Percentiles rank a stretch among this genome's conserved stretches.
Conservation (phyloP, 1,140 invertebrate species). For the Hyles vespertilio region DNA sequence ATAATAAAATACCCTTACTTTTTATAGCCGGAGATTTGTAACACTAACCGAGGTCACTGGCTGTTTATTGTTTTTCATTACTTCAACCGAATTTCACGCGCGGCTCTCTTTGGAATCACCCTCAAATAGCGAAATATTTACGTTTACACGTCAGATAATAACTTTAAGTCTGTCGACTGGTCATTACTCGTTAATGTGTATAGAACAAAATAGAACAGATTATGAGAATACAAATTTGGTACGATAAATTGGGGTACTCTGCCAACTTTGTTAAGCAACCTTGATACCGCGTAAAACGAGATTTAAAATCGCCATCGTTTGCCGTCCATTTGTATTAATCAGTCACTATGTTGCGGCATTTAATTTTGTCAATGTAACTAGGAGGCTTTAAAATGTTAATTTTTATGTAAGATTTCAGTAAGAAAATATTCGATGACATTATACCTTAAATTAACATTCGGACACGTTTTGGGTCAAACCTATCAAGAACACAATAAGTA, state of each 20-base stretch:
- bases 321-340: too few relatives aligned
- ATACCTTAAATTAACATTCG: too few relatives aligned
- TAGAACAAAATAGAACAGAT: slow-evolving; percentile 55
- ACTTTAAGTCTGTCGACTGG: slow-evolving; percentile 54
- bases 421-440: too few relatives aligned
- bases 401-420: too few relatives aligned
- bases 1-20: background rate
- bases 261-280: slow-evolving; percentile 7
- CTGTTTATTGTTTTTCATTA: slow-evolving; percentile 63
- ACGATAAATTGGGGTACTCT: slow-evolving; percentile 14
- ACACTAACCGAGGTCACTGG: slow-evolving; percentile 40
- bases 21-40: slow-evolving; percentile 27
- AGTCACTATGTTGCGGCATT: too few relatives aligned
- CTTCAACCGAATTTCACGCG: slow-evolving; percentile 46
- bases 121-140: slow-evolving; percentile 63
- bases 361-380: too few relatives aligned
- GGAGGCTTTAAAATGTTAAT: too few relatives aligned
- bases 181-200: slow-evolving; percentile 61
- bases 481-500: too few relatives aligned
- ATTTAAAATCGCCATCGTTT: too few relatives aligned
- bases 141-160: slow-evolving; percentile 48
- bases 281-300: slow-evolving; percentile 10
- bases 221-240: slow-evolving; percentile 27
- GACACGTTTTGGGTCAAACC: too few relatives aligned
- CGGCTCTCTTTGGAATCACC: slow-evolving; percentile 57